Conservation (phyloP, 1,140 invertebrate genomes). For the Drosophila jambulina region DNA sequence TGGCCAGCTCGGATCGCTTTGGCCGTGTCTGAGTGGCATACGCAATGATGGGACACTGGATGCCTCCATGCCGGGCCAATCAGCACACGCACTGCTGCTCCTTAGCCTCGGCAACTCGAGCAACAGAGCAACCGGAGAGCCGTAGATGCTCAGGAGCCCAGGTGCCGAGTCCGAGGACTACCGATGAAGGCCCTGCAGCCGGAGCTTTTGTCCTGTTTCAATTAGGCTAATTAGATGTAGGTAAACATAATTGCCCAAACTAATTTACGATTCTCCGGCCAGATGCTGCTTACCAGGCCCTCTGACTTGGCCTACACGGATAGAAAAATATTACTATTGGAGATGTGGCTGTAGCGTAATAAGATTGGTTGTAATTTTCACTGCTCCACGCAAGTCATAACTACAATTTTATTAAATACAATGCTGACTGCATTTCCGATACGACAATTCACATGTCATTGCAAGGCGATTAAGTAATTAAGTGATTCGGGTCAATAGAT, state of each 20-base stretch:
- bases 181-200: slow-evolving; percentile 25
- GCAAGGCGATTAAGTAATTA: background rate
- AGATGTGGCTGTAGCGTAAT: too few relatives aligned
- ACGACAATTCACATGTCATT: background rate
- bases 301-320: slow-evolving; percentile 23
- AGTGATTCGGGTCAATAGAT: background rate
- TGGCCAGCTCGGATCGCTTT: slow-evolving; percentile 22
- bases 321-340: background rate
- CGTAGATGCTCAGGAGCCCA: background rate
- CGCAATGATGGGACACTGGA: slow-evolving; percentile 28
- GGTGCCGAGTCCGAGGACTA: slow-evolving; percentile 5
- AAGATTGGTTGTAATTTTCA: background rate
- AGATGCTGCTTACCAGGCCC: slow-evolving; percentile 15
- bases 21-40: slow-evolving; percentile 36
- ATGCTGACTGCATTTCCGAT: background rate
- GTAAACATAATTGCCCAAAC: slow-evolving; percentile 72
- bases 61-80: slow-evolving; percentile 10
- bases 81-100: slow-evolving; percentile 29
- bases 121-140: background rate
- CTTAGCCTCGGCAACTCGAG: slow-evolving; percentile 3
- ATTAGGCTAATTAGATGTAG: slow-evolving; percentile 80
- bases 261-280: slow-evolving; percentile 61
- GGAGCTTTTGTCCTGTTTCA: slow-evolving; percentile 69
- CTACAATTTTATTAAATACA: background rate
- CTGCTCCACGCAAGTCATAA: too few relatives aligned